Evolutionary conservation across 2,113 vertebrate genomes (phyloP), one percentile per base, ranked within the genome.

Genomic region (Brevimyrus niger): DNA sequence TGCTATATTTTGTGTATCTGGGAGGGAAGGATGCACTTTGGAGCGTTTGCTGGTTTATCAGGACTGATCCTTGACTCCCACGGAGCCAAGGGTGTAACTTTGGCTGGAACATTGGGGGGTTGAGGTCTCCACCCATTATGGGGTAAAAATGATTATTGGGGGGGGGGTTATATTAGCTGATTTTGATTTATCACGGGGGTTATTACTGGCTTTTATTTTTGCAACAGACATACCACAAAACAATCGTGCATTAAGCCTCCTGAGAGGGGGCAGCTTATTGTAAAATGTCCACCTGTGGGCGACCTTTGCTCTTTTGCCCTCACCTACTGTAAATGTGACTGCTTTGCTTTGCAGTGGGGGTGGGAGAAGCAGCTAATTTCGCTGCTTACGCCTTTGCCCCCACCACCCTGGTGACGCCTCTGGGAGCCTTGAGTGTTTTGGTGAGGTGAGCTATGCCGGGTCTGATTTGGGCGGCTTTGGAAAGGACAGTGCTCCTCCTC

Each of bases 301-400:
- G 17, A 53, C 48, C 31, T 53, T 13, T 17, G 31, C 27, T 38
- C 85, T 53, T 55, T 55, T 87, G 15, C 11, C 61, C 19, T 87
- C 21, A 11, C 7, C 23, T 87, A n/a, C n/a, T n/a, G n/a, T n/a
- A 42, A 61, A 55, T 13, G 38, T 4, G 65, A 21, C n/a, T 48
- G 42, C 46, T 8, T 27, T 38, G 31, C 55, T 46, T 73, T 38
- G 92, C 91, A 98, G 96, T 97, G 96, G 96, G 96, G 94, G 91
- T 93, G 89, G 96, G 97, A 92, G 97, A 97, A 94, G 95, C 93
- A 0, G 96, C 96, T 3, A 98, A 97, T 94, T 98, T 98, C 27
- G 96, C 96, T 15, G 97, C 96, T 2, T 97, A 97, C 88, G 96
- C 94, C 53, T 98, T 98, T 95, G 96, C 96, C 1, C 96, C 97